Percentiles rank a stretch among this genome's conserved stretches.
Conservation (phyloP, 2,888 invertebrate genomes). For the Campoplex capitator region DNA sequence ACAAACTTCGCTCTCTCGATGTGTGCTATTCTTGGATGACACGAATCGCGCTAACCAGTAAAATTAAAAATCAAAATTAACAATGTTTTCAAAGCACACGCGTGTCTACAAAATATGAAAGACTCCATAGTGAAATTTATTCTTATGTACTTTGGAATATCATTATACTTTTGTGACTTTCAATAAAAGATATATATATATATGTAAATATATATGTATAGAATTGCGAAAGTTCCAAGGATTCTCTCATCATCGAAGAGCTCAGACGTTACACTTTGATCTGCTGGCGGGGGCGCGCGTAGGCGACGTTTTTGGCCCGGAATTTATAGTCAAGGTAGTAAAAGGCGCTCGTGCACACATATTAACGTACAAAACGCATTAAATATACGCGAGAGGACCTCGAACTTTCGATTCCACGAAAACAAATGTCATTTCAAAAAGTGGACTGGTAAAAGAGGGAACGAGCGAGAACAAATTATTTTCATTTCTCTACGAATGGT, state of each 20-base stretch:
- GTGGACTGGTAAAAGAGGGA: background rate
- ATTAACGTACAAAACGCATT: slow-evolving; percentile 20
- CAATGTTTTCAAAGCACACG: background rate
- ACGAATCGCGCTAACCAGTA: background rate
- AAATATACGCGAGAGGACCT: slow-evolving; percentile 28
- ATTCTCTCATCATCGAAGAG: slow-evolving; percentile 52
- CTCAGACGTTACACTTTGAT: slow-evolving; percentile 59
- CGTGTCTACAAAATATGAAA: slow-evolving; percentile 29
- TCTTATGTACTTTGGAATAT: slow-evolving; percentile 47
- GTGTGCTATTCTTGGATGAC: background rate
- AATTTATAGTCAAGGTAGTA: slow-evolving; percentile 62
- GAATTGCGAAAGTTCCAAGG: slow-evolving; percentile 58
- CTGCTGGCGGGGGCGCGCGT: slow-evolving; percentile 50
- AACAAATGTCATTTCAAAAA: background rate
- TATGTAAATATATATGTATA: background rate
- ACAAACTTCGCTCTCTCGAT: background rate
- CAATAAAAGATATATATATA: background rate
- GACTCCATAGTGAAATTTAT: slow-evolving; percentile 32
- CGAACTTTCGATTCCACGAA: slow-evolving; percentile 35
- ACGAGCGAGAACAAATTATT: background rate
- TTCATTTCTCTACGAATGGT: background rate
- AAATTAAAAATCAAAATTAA: background rate
- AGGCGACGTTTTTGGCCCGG: slow-evolving; percentile 67
- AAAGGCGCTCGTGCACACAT: slow-evolving; percentile 34
- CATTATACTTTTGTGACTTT: slow-evolving; percentile 26